A percentile compares a stretch with the other conserved stretches of the same genome.
Evolutionary conservation across 2,888 invertebrate genomes (phyloP).

Genomic region (Myopa tessellatipennis): DNA sequence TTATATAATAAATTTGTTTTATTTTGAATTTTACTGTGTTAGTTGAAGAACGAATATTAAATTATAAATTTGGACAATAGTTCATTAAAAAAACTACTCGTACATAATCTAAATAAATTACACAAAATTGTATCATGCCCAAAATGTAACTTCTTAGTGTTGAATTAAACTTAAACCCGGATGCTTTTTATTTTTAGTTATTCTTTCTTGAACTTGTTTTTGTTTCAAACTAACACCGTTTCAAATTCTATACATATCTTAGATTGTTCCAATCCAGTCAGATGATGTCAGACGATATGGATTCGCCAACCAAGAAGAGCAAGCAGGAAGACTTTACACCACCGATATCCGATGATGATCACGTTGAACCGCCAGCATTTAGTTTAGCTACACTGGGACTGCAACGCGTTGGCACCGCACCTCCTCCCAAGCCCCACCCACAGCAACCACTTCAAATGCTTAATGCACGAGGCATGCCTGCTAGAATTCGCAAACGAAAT

Average conservation of each 20-base stretch:
- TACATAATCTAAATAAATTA: slow-evolving; percentile 39
- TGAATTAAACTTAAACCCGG: not conserved
- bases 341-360: slow-evolving; percentile 69
- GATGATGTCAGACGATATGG: slow-evolving; percentile 49
- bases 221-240: not conserved
- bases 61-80: slow-evolving; percentile 34
- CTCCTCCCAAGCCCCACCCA: slow-evolving; percentile 77
- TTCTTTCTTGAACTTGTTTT: not conserved
- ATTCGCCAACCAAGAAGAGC: slow-evolving; percentile 45
- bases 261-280: slow-evolving; percentile 46
- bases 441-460: slow-evolving; percentile 82
- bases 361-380: slow-evolving; percentile 78
- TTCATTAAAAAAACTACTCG: slow-evolving; percentile 36
- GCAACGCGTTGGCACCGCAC: slow-evolving; percentile 82
- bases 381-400: slow-evolving; percentile 84
- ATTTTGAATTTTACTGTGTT: slow-evolving; percentile 44
- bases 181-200: not conserved
- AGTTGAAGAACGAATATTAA: slow-evolving; percentile 36
- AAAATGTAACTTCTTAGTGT: not conserved
- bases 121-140: slow-evolving; percentile 51
- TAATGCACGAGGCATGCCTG: slow-evolving; percentile 90
- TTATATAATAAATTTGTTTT: slow-evolving; percentile 50
- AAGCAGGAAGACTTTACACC: slow-evolving; percentile 42
- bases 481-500: slow-evolving; percentile 89
- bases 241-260: not conserved